These are phyloP conservation scores for Phainopepla nitens DNA, from an alignment of 2,113 vertebrate species.

Conservation along the genomic window DNA sequence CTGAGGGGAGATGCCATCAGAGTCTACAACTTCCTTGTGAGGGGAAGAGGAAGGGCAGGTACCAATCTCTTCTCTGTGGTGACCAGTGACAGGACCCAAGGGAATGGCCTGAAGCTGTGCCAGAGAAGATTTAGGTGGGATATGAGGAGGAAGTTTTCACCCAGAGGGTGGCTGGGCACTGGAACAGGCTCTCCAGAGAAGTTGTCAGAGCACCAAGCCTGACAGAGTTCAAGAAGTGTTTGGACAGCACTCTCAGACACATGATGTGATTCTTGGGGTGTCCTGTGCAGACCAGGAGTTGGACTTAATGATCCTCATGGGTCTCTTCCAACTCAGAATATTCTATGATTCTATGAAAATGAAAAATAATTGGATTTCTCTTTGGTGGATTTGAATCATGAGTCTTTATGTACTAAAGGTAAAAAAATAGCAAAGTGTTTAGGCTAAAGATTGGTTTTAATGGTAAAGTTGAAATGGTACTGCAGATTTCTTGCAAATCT, in stretches of 20 bases:
- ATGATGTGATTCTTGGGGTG: neutral
- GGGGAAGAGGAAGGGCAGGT: neutral
- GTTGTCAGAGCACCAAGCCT: neutral
- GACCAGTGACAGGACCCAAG: neutral
- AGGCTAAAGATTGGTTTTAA: neutral
- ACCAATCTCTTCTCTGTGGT: neutral
- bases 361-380: neutral
- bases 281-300: neutral
- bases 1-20: neutral
- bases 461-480: neutral
- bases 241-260: neutral
- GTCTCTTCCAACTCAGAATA: neutral
- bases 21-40: neutral
- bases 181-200: neutral
- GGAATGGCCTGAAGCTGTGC: neutral
- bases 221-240: neutral
- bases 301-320: neutral
- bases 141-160: neutral
- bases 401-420: neutral
- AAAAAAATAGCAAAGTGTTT: neutral
- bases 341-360: neutral
- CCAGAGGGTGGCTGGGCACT: neutral
- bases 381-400: neutral
- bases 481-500: neutral
- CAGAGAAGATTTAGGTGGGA: neutral